phyloP scores from a whole-genome alignment of 2,888 invertebrate genomes.

The Entomobrya multifasciata region DNA sequence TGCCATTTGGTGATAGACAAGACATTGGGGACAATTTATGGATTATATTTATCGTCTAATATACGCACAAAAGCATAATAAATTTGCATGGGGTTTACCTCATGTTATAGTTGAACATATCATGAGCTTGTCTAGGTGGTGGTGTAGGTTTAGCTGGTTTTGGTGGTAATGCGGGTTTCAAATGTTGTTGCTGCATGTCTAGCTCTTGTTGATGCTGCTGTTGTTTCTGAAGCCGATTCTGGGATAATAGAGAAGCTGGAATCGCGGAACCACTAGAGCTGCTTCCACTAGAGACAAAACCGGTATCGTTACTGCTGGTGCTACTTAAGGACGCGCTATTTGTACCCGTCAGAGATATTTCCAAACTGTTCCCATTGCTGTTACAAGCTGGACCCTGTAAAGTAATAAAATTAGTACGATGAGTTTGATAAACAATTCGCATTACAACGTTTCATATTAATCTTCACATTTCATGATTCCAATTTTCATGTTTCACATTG shows the following conservation, averaged over 20 bases:
- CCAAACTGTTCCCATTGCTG: constrained; percentile 67
- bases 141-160: constrained; percentile 82
- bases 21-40: no score
- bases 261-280: constrained; percentile 56
- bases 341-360: constrained; percentile 32
- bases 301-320: constrained; percentile 73
- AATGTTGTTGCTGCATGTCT: constrained; percentile 82
- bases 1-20: neutral
- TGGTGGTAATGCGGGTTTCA: constrained; percentile 87
- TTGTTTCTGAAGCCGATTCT: constrained; percentile 47
- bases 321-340: constrained; percentile 75
- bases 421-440: no score
- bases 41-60: no score
- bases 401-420: neutral
- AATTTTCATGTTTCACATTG: constrained; percentile 8
- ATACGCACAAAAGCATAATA: no score
- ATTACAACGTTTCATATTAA: no score
- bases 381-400: constrained; percentile 45
- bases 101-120: constrained; percentile 74
- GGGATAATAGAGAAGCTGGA: no score
- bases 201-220: constrained; percentile 24
- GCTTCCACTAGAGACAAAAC: constrained; percentile 67
- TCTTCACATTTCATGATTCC: neutral
- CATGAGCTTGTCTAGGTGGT: constrained; percentile 82
- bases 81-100: constrained; percentile 67